phyloP scores from a whole-genome alignment of 2,113 vertebrate species.

The Perca flavescens region DNA sequence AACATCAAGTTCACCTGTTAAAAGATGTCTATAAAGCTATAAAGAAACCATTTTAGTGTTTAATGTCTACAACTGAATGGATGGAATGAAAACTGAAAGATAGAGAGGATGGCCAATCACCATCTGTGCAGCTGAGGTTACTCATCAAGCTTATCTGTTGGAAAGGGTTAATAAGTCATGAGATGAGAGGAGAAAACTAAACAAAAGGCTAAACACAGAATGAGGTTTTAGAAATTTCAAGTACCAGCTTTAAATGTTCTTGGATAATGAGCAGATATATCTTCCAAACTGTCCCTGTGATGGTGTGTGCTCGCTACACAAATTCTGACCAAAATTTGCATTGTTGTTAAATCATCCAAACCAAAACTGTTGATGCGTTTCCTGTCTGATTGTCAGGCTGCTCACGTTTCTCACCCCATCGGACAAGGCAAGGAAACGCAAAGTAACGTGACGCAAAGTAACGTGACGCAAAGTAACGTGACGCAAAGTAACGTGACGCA shows the following conservation, averaged over 20 bases:
- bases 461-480: neutral
- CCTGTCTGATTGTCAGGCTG: neutral
- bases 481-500: neutral
- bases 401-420: neutral
- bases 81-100: neutral
- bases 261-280: no score
- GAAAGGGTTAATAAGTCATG: conserved; percentile 9
- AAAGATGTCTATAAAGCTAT: neutral
- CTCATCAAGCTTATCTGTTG: neutral
- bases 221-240: no score
- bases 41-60: neutral
- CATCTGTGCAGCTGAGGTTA: neutral
- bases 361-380: neutral
- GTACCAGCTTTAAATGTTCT: no score
- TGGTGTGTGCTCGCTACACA: no score
- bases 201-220: neutral
- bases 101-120: neutral
- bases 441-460: neutral
- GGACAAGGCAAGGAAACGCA: neutral
- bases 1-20: neutral
- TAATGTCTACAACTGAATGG: neutral
- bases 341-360: no score
- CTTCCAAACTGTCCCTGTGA: no score
- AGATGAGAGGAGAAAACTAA: neutral
- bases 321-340: no score